These are phyloP conservation scores for Ictalurus punctatus DNA, from an alignment of 2,113 vertebrate species.

Conservation along the genomic window DNA sequence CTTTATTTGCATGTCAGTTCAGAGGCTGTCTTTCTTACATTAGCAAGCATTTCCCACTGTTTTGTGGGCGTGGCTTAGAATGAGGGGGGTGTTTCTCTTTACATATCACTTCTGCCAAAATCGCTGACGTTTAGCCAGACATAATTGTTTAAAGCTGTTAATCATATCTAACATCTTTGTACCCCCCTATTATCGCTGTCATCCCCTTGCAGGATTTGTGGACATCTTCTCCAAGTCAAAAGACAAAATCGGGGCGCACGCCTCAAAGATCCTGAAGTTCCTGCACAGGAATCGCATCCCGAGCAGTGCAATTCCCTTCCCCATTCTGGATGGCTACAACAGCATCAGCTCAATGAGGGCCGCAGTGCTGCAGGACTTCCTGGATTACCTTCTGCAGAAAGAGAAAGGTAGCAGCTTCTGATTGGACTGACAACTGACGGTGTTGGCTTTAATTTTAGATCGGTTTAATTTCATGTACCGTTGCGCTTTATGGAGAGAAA, in stretches of 20 bases:
- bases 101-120: not conserved
- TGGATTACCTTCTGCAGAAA: slow-evolving; percentile 87
- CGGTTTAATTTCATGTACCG: not conserved
- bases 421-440: not conserved
- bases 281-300: slow-evolving; percentile 91
- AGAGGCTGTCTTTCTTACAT: not conserved
- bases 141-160: not conserved
- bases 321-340: slow-evolving; percentile 89
- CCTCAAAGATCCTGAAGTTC: slow-evolving; percentile 89
- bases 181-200: not conserved
- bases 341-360: slow-evolving; percentile 93
- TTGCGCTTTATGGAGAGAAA: not conserved
- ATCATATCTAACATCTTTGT: not conserved
- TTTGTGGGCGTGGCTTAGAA: not conserved
- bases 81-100: not conserved
- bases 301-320: slow-evolving; percentile 86
- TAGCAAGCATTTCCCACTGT: too few relatives aligned
- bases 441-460: not conserved
- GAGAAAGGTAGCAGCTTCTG: slow-evolving; percentile 80
- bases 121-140: not conserved
- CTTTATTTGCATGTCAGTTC: not conserved
- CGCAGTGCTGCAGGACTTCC: slow-evolving; percentile 85
- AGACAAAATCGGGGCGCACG: slow-evolving; percentile 83
- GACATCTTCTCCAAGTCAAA: slow-evolving; percentile 96
- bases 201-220: slow-evolving; percentile 81